Conservation (phyloP, 2,797 vertebrate species). For the Chiropotes sagulatus region DNA sequence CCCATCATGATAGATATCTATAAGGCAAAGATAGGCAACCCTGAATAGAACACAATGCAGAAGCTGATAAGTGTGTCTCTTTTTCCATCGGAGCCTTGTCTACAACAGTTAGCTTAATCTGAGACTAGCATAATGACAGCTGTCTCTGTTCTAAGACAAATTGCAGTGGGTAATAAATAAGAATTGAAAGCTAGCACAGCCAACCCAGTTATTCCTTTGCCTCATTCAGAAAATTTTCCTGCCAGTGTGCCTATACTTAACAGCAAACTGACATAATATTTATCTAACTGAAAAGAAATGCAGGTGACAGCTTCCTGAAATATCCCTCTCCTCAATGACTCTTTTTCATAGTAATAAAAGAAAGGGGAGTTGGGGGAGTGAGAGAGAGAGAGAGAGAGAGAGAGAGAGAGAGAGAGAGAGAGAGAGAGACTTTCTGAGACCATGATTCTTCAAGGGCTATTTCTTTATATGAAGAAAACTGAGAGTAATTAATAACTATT, state of each 20-base stretch:
- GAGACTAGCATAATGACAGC: not conserved
- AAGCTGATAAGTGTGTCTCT: not conserved
- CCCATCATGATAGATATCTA: not conserved
- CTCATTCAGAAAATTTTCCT: not conserved
- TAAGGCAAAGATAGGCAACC: not conserved
- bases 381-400: not conserved
- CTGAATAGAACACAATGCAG: not conserved
- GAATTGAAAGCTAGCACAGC: not conserved
- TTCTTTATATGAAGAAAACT: not conserved
- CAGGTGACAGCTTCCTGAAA: constrained; percentile 22
- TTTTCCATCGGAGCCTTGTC: not conserved
- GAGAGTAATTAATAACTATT: not conserved
- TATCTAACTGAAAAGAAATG: constrained; percentile 37
- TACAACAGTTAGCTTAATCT: not conserved
- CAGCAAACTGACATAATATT: constrained; percentile 32
- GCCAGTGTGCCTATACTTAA: not conserved
- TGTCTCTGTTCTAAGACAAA: constrained; percentile 5
- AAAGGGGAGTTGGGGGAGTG: fast-evolving
- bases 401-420: not conserved
- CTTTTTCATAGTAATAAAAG: not conserved
- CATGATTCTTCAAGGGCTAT: not conserved
- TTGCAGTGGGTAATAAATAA: not conserved
- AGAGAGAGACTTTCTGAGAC: not conserved
- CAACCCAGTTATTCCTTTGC: not conserved
- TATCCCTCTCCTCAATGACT: not conserved